These are phyloP conservation scores for Musca domestica DNA, from an alignment of 1,140 invertebrate species.

Conservation along the genomic window DNA sequence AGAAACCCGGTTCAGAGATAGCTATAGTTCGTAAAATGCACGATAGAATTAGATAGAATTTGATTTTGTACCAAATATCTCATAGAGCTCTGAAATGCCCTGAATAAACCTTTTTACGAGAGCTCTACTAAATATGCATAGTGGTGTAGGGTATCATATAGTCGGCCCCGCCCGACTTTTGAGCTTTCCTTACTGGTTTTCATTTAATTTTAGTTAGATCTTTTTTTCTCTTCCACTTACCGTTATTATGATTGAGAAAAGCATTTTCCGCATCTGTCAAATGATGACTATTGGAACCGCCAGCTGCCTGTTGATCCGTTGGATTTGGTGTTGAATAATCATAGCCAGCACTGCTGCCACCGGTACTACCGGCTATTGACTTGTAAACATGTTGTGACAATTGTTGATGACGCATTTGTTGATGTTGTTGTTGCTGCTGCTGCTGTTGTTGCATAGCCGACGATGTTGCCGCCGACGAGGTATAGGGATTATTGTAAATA, in stretches of 20 bases:
- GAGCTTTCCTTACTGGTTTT: too few species aligned
- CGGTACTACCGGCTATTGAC: slow-evolving; percentile 30
- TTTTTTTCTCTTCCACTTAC: too few species aligned
- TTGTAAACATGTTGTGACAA: slow-evolving; percentile 41
- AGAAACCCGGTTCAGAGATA: too few species aligned
- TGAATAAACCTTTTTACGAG: too few species aligned
- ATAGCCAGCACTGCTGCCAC: slow-evolving; percentile 37
- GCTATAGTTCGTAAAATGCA: too few species aligned
- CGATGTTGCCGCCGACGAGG: slow-evolving; percentile 37
- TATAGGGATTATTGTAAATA: slow-evolving; percentile 50
- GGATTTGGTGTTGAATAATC: slow-evolving; percentile 47
- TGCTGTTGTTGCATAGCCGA: slow-evolving; percentile 29
- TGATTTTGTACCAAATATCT: too few species aligned
- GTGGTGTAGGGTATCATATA: too few species aligned
- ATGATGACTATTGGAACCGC: slow-evolving; percentile 14
- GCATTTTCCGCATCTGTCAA: slow-evolving; percentile 43
- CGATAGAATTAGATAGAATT: too few species aligned
- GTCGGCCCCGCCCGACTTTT: too few species aligned
- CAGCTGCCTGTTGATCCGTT: slow-evolving; percentile 44
- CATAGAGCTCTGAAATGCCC: too few species aligned
- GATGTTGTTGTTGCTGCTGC: slow-evolving; percentile 30
- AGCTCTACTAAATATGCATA: too few species aligned
- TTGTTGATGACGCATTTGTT: slow-evolving; percentile 32
- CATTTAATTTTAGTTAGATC: too few species aligned
- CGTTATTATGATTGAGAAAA: slow-evolving; percentile 47